These are phyloP conservation scores for Aphidius colemani DNA, from an alignment of 2,888 invertebrate species.

Conservation along the genomic window DNA sequence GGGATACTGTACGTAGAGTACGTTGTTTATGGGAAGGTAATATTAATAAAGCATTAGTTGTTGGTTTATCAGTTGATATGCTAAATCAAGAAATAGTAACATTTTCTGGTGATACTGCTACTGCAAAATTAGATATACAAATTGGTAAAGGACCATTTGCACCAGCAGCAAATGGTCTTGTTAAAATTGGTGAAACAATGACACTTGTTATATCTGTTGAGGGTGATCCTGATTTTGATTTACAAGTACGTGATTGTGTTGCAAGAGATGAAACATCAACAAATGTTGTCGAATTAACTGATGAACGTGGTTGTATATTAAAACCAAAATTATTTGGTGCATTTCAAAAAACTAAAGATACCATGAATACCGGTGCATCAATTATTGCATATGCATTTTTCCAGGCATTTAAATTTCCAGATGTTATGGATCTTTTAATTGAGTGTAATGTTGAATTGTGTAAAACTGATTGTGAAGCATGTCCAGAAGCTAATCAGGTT, in stretches of 20 bases:
- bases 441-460: conserved; percentile 84
- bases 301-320: conserved; percentile 76
- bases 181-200: conserved; percentile 82
- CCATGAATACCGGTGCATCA: conserved; percentile 74
- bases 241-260: conserved; percentile 75
- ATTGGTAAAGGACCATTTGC: conserved; percentile 79
- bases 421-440: conserved; percentile 80
- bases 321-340: conserved; percentile 81
- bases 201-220: conserved; percentile 80
- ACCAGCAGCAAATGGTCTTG: conserved; percentile 74
- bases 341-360: conserved; percentile 79
- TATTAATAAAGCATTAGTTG: conserved; percentile 74
- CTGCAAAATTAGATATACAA: conserved; percentile 78
- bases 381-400: conserved; percentile 79
- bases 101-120: conserved; percentile 83
- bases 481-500: conserved; percentile 69
- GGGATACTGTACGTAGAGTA: conserved; percentile 79
- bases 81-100: conserved; percentile 79
- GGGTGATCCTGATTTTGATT: conserved; percentile 79
- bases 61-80: conserved; percentile 79
- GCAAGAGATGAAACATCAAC: conserved; percentile 73
- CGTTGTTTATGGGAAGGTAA: conserved; percentile 84
- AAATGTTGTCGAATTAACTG: conserved; percentile 73
- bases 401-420: conserved; percentile 83
- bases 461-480: conserved; percentile 78